Evolutionary conservation across 2,113 vertebrate species (phyloP), one percentile per base, ranked within the genome.

Genomic region (Trinectes maculatus): DNA sequence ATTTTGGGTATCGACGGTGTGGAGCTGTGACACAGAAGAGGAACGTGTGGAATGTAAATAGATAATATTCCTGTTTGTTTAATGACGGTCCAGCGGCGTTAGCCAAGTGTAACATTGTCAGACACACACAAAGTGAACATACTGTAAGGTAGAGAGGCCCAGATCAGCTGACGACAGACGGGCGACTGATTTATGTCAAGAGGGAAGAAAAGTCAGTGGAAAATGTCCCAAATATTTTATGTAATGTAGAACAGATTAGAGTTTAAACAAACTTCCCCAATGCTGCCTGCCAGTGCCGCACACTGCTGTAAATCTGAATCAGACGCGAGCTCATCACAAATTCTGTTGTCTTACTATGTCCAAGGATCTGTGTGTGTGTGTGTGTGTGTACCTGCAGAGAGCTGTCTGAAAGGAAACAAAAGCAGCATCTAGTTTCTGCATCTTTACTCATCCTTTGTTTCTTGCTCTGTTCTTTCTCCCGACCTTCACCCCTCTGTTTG

Each of bases 221-320:
- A 46, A 18, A 31, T 21, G 16, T 42, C 25, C 15, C n/a, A 0
- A 18, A 8, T 28, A 33, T 52, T 5, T 34, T 13, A 12, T 24
- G 13, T 58, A 34, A 63, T 52, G 3, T 10, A 44, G 6, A 63
- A n/a, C 57, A 44, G 43, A 61, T 61, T 5, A 49, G 42, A 34
- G 33, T 29, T 26, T n/a, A 22, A 57, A 51, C 59, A 53, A 56
- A 51, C 29, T 29, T 42, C 28, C 34, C 29, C 47, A 5, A n/a
- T 43, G 0, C 1, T 33, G 37, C 39, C 62, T 46, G 56, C 29
- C 5, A 49, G 74, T 42, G 8, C 18, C 22, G 2, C 18, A 34
- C 53, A 5, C 25, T 22, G 8, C 34, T 16, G 43, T 46, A 47
- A 57, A 58, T 63, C 37, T 42, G 52, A 63, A 31, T 72, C 78